Evolutionary conservation across 2,113 vertebrate genomes (phyloP).

Genomic region (Lophochroa leadbeateri): DNA sequence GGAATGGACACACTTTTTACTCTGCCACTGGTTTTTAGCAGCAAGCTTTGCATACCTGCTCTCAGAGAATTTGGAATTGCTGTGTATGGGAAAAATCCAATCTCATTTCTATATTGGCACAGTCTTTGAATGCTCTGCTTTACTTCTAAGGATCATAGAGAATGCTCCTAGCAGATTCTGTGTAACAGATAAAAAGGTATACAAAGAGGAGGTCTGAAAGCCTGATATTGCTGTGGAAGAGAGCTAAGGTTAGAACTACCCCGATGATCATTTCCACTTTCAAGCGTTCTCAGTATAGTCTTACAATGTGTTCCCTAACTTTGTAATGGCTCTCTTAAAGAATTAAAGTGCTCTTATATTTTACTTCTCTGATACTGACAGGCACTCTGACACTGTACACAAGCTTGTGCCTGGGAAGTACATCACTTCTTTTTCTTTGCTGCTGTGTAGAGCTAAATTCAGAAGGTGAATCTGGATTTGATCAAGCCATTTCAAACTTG

Average conservation of each 20-base stretch:
- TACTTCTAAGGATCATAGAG: not conserved
- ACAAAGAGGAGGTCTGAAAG: not conserved
- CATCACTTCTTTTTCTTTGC: not conserved
- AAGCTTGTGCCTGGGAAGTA: not conserved
- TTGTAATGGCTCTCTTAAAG: not conserved
- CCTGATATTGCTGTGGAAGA: not conserved
- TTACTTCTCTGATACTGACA: slow-evolving; percentile 16
- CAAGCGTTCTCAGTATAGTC: not conserved
- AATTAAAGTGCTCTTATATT: slow-evolving; percentile 20
- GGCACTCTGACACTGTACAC: not conserved
- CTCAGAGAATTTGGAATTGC: not conserved
- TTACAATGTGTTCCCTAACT: not conserved
- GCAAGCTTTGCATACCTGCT: not conserved
- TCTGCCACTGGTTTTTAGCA: slow-evolving; percentile 7
- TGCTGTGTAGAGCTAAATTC: not conserved
- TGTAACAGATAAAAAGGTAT: slow-evolving; percentile 8
- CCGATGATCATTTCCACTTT: slow-evolving; percentile 17
- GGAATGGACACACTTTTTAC: not conserved
- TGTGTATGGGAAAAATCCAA: not conserved
- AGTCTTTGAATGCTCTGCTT: slow-evolving; percentile 12
- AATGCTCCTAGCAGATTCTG: not conserved
- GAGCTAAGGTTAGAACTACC: slow-evolving; percentile 19
- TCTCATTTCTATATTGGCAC: not conserved
- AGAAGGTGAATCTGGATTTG: not conserved
- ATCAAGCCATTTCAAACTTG: not conserved